These are phyloP conservation scores for Anniella stebbinsi DNA, from an alignment of 2,797 vertebrate genomes.

Conservation along the genomic window DNA sequence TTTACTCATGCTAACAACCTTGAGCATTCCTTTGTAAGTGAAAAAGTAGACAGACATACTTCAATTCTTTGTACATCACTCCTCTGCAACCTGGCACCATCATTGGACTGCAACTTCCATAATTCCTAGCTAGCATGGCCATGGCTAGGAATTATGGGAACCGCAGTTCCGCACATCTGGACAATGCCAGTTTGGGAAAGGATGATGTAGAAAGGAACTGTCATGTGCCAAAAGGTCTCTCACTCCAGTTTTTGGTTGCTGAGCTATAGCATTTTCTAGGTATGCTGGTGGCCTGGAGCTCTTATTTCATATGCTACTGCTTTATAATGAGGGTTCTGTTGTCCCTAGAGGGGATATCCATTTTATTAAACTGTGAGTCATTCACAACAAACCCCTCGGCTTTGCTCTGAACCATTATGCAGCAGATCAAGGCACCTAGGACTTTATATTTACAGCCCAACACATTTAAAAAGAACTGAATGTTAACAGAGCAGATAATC, in stretches of 20 bases:
- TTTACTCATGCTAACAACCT: too few species aligned
- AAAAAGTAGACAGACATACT: too few species aligned
- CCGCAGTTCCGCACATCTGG: too few species aligned
- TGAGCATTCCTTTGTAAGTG: too few species aligned
- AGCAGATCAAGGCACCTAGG: slow-evolving; percentile 17
- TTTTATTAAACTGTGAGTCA: slow-evolving; percentile 54
- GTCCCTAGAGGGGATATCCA: slow-evolving; percentile 46
- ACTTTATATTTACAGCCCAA: slow-evolving; percentile 43
- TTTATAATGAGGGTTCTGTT: slow-evolving; percentile 59
- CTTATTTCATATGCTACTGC: slow-evolving; percentile 56
- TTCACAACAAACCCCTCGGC: slow-evolving; percentile 2
- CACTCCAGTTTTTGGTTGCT: not conserved
- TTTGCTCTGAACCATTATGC: slow-evolving; percentile 24
- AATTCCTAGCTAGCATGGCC: too few species aligned
- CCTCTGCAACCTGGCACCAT: too few species aligned
- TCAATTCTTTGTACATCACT: too few species aligned
- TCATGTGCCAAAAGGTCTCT: not conserved
- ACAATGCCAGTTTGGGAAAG: too few species aligned
- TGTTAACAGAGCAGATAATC: slow-evolving; percentile 51
- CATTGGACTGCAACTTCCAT: too few species aligned
- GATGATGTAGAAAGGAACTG: not conserved
- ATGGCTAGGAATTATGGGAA: too few species aligned
- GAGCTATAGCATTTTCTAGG: not conserved
- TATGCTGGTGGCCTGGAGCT: slow-evolving; percentile 22
- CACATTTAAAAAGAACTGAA: slow-evolving; percentile 18